Evolutionary conservation across 2,113 vertebrate species (phyloP).

Genomic region (Podiceps cristatus): DNA sequence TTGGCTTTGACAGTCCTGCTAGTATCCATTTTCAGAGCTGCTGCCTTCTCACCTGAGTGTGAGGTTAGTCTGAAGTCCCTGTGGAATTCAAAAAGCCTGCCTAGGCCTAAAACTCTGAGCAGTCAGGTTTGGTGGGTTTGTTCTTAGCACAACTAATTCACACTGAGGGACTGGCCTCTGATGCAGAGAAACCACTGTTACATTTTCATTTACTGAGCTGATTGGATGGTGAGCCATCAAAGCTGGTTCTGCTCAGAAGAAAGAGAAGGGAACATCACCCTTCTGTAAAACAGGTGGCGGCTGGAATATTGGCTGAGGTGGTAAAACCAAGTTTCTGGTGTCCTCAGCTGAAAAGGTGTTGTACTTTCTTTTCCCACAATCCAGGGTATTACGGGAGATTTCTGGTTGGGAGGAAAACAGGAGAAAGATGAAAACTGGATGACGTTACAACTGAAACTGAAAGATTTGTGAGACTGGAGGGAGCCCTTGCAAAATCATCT

Average conservation of each 20-base stretch:
- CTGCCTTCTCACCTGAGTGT: neutral
- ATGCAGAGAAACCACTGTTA: neutral
- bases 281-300: neutral
- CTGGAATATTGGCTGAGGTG: neutral
- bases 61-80: neutral
- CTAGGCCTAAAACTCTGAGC: neutral
- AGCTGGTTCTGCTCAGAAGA: neutral
- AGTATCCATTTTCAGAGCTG: neutral
- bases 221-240: neutral
- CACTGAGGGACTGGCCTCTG: neutral
- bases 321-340: neutral
- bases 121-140: neutral
- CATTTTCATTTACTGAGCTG: neutral
- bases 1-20: neutral
- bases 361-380: neutral
- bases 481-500: neutral
- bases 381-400: neutral
- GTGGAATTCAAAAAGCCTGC: neutral
- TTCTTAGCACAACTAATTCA: neutral
- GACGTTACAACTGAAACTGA: neutral
- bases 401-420: neutral
- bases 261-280: neutral
- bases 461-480: neutral
- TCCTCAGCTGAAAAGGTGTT: neutral
- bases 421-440: neutral